Evolutionary conservation across 1,140 invertebrate species (phyloP).

Genomic region (Drosophila ohnishii): DNA sequence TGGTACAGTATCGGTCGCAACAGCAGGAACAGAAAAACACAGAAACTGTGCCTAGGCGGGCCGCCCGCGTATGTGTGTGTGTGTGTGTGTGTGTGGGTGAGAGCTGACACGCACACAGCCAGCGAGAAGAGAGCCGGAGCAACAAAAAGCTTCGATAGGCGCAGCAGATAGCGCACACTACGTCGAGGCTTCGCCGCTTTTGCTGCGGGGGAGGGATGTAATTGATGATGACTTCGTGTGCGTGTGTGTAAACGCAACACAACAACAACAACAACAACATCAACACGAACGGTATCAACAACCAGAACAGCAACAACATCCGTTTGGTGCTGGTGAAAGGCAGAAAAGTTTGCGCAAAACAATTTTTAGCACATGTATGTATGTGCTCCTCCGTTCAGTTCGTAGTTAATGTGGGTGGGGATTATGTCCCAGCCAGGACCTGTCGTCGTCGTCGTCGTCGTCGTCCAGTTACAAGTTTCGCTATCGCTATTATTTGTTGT

Average conservation of each 20-base stretch:
- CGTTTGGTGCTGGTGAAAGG: background rate
- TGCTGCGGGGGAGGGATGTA: constrained; percentile 22
- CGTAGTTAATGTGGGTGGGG: constrained; percentile 9
- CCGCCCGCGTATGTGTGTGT: constrained; percentile 7
- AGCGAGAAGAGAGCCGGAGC: constrained; percentile 29
- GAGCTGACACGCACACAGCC: constrained; percentile 33
- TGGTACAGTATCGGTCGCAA: constrained; percentile 39
- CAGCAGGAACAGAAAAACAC: constrained; percentile 14
- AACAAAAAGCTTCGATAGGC: constrained; percentile 53
- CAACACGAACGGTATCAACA: constrained; percentile 16
- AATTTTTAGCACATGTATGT: constrained; percentile 29
- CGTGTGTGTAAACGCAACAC: constrained; percentile 18
- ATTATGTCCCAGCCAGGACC: constrained; percentile 15
- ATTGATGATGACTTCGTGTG: constrained; percentile 50
- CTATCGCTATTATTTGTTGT: constrained; percentile 14
- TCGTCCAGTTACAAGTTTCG: constrained; percentile 10
- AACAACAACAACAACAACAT: constrained; percentile 20
- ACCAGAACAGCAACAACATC: constrained; percentile 25
- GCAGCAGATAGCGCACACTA: constrained; percentile 51
- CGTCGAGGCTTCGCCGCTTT: constrained; percentile 29
- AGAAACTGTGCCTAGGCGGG: constrained; percentile 37
- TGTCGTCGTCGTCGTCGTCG: background rate
- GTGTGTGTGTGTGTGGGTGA: constrained; percentile 20
- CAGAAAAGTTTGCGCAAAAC: constrained; percentile 39
- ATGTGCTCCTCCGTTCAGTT: background rate